These are phyloP conservation scores for Drosophila asahinai DNA, from an alignment of 1,140 invertebrate genomes.

Conservation along the genomic window DNA sequence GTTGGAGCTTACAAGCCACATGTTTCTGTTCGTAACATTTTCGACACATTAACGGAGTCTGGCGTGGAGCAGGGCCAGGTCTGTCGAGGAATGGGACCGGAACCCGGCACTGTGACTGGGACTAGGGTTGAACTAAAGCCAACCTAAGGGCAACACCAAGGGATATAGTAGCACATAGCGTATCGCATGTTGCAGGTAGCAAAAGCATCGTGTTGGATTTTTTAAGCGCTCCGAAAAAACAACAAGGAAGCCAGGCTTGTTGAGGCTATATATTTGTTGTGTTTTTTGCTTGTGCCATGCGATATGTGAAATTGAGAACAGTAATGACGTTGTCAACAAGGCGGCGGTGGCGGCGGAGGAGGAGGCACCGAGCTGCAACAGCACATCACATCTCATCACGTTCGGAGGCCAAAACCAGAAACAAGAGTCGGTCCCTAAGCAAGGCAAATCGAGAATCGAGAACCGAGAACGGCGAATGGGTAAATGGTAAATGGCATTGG, in stretches of 20 bases:
- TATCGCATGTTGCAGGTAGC: constrained; percentile 31
- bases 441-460: constrained; percentile 9
- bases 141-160: not conserved
- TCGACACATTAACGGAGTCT: constrained; percentile 72
- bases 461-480: constrained; percentile 4
- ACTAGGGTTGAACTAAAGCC: constrained; percentile 1
- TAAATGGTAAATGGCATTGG: constrained; percentile 30
- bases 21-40: constrained; percentile 78
- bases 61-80: constrained; percentile 12
- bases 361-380: constrained; percentile 8
- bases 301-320: constrained; percentile 83
- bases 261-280: constrained; percentile 19
- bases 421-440: constrained; percentile 36
- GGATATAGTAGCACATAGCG: constrained; percentile 2
- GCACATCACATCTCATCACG: constrained; percentile 38
- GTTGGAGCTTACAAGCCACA: constrained; percentile 66
- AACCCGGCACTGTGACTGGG: not conserved
- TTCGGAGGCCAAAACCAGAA: constrained; percentile 26
- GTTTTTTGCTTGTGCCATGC: constrained; percentile 67
- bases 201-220: constrained; percentile 18
- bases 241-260: constrained; percentile 30
- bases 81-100: not conserved
- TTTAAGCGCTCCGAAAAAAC: constrained; percentile 2
- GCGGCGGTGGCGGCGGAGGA: constrained; percentile 12
- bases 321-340: constrained; percentile 80